Percentiles rank a stretch among this genome's conserved stretches.
Evolutionary conservation across 2,888 invertebrate genomes (phyloP).

Genomic region (Cerceris rybyensis): DNA sequence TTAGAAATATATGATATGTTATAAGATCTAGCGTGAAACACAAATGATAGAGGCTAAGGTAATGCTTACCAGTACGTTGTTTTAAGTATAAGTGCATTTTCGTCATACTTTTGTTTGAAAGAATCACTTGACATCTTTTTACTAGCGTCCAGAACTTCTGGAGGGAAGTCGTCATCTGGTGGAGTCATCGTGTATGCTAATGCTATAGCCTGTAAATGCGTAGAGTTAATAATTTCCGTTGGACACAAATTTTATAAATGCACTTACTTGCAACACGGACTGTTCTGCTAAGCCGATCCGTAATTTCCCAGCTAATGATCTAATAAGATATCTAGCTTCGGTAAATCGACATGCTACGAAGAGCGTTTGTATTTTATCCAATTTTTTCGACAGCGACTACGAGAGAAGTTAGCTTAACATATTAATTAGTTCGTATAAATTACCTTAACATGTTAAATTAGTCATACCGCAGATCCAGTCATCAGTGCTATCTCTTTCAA

Average conservation of each 20-base stretch:
- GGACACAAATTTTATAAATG: background rate
- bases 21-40: background rate
- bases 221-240: constrained; percentile 16
- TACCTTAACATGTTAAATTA: background rate
- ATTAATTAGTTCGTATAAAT: too few species aligned
- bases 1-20: background rate
- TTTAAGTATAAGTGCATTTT: constrained; percentile 90
- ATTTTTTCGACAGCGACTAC: constrained; percentile 92
- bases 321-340: constrained; percentile 94
- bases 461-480: constrained; percentile 88
- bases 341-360: constrained; percentile 95
- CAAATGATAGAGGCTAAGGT: background rate
- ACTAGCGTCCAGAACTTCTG: constrained; percentile 85
- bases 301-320: constrained; percentile 96
- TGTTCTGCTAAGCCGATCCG: constrained; percentile 98
- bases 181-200: constrained; percentile 92
- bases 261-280: constrained; percentile 88
- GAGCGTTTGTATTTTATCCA: constrained; percentile 94
- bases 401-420: constrained; percentile 46
- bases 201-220: constrained; percentile 89
- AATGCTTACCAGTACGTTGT: constrained; percentile 92
- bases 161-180: constrained; percentile 89
- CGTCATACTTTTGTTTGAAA: constrained; percentile 90
- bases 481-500: constrained; percentile 93
- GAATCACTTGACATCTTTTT: constrained; percentile 86